Conservation (phyloP, 2,888 invertebrate genomes). For the Leucozona laternaria region DNA sequence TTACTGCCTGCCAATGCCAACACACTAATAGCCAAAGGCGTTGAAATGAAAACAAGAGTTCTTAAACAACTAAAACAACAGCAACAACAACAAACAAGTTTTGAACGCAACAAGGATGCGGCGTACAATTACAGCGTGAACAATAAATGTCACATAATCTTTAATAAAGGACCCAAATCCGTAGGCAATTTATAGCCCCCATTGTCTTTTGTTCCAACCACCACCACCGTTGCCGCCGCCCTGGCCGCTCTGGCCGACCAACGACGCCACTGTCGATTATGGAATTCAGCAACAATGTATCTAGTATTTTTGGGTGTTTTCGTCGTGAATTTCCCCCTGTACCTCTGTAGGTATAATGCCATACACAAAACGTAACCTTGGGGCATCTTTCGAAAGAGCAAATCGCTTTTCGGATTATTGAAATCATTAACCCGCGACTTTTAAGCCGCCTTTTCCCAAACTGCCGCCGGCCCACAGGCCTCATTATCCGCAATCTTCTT, state of each 20-base stretch:
- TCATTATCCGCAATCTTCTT: conserved; percentile 68
- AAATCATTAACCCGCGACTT: conserved; percentile 75
- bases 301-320: not conserved
- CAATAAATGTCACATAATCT: conserved; percentile 84
- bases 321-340: not conserved
- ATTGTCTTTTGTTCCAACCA: conserved; percentile 7
- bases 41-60: conserved; percentile 73
- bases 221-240: no score
- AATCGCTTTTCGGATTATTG: conserved; percentile 75
- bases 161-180: conserved; percentile 79
- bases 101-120: conserved; percentile 70
- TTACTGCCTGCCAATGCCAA: not conserved
- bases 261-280: conserved; percentile 37
- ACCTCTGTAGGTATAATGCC: not conserved
- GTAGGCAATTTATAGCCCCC: conserved; percentile 71
- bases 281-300: conserved; percentile 45
- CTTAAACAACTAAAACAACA: conserved; percentile 50
- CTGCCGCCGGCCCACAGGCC: conserved; percentile 48
- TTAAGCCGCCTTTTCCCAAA: conserved; percentile 50
- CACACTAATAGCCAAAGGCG: conserved; percentile 67
- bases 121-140: conserved; percentile 81
- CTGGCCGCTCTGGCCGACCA: not conserved
- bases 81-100: conserved; percentile 52
- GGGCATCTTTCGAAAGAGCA: conserved; percentile 61
- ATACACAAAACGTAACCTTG: conserved; percentile 30